These are phyloP conservation scores for Drepanosiphum platanoidis DNA, from an alignment of 2,888 invertebrate genomes.

Conservation along the genomic window DNA sequence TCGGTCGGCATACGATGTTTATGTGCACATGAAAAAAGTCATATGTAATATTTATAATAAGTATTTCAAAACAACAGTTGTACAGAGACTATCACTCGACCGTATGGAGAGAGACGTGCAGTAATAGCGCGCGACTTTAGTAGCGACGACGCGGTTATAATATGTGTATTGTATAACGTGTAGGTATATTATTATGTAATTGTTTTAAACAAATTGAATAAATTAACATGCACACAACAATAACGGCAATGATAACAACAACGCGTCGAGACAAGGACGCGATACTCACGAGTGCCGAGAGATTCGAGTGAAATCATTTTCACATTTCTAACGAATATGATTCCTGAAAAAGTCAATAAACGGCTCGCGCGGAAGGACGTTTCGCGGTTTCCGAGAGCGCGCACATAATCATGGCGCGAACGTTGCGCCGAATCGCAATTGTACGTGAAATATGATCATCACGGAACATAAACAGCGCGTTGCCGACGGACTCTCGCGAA, in stretches of 20 bases:
- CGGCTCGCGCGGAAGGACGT: neutral
- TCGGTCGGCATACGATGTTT: neutral
- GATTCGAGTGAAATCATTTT: neutral
- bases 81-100: neutral
- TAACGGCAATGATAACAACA: neutral
- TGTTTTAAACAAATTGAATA: constrained; percentile 39
- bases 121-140: neutral
- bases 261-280: constrained; percentile 16
- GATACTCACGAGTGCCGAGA: constrained; percentile 14
- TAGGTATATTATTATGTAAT: neutral
- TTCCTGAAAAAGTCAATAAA: constrained; percentile 8
- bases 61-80: neutral
- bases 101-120: neutral
- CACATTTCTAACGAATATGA: neutral
- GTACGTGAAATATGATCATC: neutral
- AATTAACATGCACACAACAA: neutral
- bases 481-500: too few species aligned
- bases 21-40: too few species aligned
- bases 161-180: neutral
- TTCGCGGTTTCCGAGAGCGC: too few species aligned
- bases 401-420: too few species aligned
- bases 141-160: too few species aligned
- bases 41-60: too few species aligned
- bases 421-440: neutral
- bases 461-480: neutral